Conservation (phyloP, 35 echinoderm and acorn worm genomes). For the Strongylocentrotus purpuratus region DNA sequence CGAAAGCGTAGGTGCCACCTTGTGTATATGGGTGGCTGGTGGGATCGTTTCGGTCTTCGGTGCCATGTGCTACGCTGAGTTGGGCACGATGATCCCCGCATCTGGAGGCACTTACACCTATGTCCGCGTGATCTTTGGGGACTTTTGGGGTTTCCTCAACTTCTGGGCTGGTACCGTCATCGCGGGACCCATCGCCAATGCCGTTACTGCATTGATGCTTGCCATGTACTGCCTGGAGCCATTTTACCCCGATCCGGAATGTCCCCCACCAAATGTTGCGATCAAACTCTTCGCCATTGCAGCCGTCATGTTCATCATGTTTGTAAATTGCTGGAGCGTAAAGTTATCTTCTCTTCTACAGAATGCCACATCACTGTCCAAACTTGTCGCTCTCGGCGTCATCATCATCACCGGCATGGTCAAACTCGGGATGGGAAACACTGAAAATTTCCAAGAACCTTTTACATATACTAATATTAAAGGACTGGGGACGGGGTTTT, state of each 20-base stretch:
- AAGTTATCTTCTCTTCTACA: constrained; percentile 22
- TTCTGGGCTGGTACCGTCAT: too few relatives aligned
- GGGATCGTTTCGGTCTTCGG: constrained; percentile 44
- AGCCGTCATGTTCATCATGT: not conserved
- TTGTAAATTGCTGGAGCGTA: constrained; percentile 29
- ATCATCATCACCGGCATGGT: too few relatives aligned
- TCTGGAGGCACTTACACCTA: constrained; percentile 32
- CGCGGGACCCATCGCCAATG: too few relatives aligned
- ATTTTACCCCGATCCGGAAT: not conserved
- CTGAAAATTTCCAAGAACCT: too few relatives aligned
- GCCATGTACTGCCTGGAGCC: too few relatives aligned
- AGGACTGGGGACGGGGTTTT: not conserved
- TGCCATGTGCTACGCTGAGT: constrained; percentile 18
- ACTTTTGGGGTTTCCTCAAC: too few relatives aligned
- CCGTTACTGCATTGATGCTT: too few relatives aligned
- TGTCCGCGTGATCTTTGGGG: too few relatives aligned
- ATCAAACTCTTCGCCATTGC: not conserved
- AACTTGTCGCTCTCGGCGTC: too few relatives aligned
- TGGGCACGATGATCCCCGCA: constrained; percentile 26
- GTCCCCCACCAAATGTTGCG: not conserved
- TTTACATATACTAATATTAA: too few relatives aligned
- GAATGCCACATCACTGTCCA: too few relatives aligned
- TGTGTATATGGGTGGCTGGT: constrained; percentile 64
- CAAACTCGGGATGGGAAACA: too few relatives aligned
- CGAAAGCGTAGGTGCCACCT: constrained; percentile 59